Percentiles rank a stretch among this genome's conserved stretches.
phyloP scores from a whole-genome alignment of 2,113 vertebrate species.

The Phaethornis superciliosus region DNA sequence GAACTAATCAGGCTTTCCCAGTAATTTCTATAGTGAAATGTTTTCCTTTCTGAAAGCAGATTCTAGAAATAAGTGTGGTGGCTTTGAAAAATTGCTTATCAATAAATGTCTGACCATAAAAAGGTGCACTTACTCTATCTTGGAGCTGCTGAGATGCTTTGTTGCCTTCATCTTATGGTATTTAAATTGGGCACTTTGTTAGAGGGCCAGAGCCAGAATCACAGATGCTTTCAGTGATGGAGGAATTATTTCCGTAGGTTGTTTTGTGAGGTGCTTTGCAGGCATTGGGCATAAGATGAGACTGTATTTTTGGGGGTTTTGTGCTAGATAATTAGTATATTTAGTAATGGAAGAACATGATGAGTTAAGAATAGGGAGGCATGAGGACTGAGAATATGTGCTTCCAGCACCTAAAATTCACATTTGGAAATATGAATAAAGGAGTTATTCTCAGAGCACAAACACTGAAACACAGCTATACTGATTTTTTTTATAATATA shows the following conservation, averaged over 20 bases:
- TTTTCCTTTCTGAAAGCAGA: not conserved
- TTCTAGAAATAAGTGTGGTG: not conserved
- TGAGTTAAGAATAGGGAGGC: not conserved
- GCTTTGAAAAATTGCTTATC: not conserved
- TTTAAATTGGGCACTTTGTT: not conserved
- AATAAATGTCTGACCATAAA: not conserved
- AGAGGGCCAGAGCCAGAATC: not conserved
- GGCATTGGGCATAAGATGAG: not conserved
- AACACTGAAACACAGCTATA: not conserved
- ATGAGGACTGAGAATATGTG: not conserved
- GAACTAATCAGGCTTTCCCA: not conserved
- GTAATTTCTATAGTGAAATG: not conserved
- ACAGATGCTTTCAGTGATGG: not conserved
- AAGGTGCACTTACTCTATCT: not conserved
- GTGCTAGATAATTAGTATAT: not conserved
- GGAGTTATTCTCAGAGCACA: not conserved
- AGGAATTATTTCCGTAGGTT: not conserved
- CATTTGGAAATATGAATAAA: not conserved
- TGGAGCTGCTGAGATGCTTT: not conserved
- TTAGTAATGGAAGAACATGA: not conserved
- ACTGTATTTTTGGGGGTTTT: not conserved
- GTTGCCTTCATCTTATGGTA: not conserved
- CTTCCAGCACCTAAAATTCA: not conserved
- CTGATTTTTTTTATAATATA: not conserved
- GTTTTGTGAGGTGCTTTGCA: not conserved